A percentile compares a stretch with the other conserved stretches of the same genome.
phyloP scores from a whole-genome alignment of 2,797 vertebrate genomes.

The Podarcis lilfordi region DNA sequence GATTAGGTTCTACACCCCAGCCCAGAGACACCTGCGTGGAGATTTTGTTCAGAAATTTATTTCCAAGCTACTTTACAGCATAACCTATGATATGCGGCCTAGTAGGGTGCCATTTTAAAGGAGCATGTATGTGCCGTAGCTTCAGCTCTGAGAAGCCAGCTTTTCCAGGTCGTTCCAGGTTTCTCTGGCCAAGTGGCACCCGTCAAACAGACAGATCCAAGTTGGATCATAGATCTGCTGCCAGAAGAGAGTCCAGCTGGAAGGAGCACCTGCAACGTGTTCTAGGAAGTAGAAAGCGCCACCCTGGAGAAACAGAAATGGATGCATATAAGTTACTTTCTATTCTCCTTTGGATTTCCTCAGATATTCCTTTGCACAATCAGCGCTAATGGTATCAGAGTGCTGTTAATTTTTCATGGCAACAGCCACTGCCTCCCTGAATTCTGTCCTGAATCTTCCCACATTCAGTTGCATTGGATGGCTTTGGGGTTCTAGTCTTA shows the following conservation, averaged over 20 bases:
- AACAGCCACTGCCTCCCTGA: background rate
- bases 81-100: constrained; percentile 81
- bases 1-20: background rate
- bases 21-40: background rate
- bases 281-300: constrained; percentile 72
- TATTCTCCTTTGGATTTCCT: background rate
- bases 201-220: constrained; percentile 81
- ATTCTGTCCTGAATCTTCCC: background rate
- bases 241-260: constrained; percentile 76
- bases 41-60: background rate
- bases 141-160: constrained; percentile 83
- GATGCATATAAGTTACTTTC: background rate
- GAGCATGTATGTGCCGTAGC: constrained; percentile 76
- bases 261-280: constrained; percentile 56
- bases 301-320: constrained; percentile 41
- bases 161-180: constrained; percentile 83
- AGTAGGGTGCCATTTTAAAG: constrained; percentile 62
- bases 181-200: constrained; percentile 77
- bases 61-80: constrained; percentile 80
- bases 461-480: too few species aligned
- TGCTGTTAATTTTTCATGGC: background rate
- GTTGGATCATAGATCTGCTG: constrained; percentile 82
- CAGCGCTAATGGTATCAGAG: background rate
- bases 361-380: background rate
- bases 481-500: too few species aligned